Evolutionary conservation across 2,797 vertebrate genomes (phyloP).

Genomic region (Oryzias dopingdopingensis): DNA sequence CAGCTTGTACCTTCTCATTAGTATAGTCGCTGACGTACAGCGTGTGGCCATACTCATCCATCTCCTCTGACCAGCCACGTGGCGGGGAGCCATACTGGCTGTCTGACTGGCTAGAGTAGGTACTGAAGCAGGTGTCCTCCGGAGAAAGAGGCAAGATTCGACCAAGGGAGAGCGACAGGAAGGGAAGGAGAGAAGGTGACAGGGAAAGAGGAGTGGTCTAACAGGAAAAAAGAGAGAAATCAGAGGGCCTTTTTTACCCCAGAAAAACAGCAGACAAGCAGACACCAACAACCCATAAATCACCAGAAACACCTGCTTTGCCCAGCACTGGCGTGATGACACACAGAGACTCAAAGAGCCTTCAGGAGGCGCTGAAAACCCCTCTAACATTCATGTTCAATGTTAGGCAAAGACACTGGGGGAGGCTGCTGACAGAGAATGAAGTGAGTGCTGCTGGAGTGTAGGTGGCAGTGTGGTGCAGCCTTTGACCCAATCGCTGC

Average conservation of each 20-base stretch:
- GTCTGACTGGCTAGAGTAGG: conserved; percentile 94
- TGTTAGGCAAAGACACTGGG: conserved; percentile 2
- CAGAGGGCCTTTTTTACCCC: conserved; percentile 42
- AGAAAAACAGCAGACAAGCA: conserved; percentile 23
- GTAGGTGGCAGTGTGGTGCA: conserved; percentile 56
- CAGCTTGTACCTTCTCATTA: conserved; percentile 89
- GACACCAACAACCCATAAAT: conserved; percentile 28
- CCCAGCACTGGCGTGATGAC: conserved; percentile 21
- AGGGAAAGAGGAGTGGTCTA: conserved; percentile 71
- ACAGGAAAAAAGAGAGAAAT: conserved; percentile 8
- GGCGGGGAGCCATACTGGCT: conserved; percentile 94
- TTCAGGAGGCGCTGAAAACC: background rate
- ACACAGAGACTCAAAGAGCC: conserved; percentile 18
- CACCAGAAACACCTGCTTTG: conserved; percentile 5
- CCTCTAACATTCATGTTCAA: conserved; percentile 3
- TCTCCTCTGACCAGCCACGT: conserved; percentile 95
- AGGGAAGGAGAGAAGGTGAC: conserved; percentile 60
- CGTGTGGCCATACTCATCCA: conserved; percentile 93
- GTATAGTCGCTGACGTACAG: conserved; percentile 95
- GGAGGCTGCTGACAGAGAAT: background rate
- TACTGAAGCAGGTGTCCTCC: conserved; percentile 91
- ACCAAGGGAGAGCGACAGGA: conserved; percentile 66
- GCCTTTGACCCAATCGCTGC: conserved; percentile 2
- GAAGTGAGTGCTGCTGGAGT: conserved; percentile 7
- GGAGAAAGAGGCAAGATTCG: conserved; percentile 86